Base-by-base conservation (phyloP, 2,113 vertebrate genomes). In the Pyxicephalus adspersus region DNA sequence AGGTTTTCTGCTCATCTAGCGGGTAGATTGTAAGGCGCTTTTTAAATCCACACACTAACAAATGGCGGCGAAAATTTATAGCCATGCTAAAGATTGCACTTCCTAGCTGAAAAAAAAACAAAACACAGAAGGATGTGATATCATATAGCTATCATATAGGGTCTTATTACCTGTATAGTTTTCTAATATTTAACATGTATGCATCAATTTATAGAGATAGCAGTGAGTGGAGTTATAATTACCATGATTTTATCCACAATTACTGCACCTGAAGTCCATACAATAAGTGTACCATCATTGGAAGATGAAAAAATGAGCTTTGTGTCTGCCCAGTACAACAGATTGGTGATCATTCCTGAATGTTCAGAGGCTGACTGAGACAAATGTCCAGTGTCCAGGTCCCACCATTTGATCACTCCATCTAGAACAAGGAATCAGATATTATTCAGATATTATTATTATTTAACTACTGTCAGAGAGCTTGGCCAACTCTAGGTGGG, bases 351-450 rank as follows among this genome's bases (percentile, higher is more conserved):
- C 80, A 85, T 83, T 0, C 85, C 87, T 45, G 82, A 74, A 34
- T 86, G 87, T 64, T 86, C 83, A 31, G 78, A 52, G 58, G 70
- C 38, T 38, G 66, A 25, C 26, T 78, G 71, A 55, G 83, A 80
- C 22, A 78, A 29, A 20, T 7, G 55, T n/a, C 85, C 85, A 54
- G 28, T 88, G n/a, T 86, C 87, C 75, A 83, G 45, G 71, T 88
- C 87, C 87, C 87, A 86, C 87, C 87, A 85, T 52, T 86, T 85
- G 71, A 88, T 88, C 50, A 83, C 68, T 55, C 84, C 87, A 83
- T 88, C 87, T 84, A 29, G 3, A 83, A 22, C 66, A 25, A 3
- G 20, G 51, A 57, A 11, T 19, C 28, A 64, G 26, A 75, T 45
- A 45, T 45, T 45, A 9, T 13, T 13, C n/a, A n/a, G n/a, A n/a